phyloP scores from a whole-genome alignment of 2,888 invertebrate species.

The Diplazon laetatorius region DNA sequence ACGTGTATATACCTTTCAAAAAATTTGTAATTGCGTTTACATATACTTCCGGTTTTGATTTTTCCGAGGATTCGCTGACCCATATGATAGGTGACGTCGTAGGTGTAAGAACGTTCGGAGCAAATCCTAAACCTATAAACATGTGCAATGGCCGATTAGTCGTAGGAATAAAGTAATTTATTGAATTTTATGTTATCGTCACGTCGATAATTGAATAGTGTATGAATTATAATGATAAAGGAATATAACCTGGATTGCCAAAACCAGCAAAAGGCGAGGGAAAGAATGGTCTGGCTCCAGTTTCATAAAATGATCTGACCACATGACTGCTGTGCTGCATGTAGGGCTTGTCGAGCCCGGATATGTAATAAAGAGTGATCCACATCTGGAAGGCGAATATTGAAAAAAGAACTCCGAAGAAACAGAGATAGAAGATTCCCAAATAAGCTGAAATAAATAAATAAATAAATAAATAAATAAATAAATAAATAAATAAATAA shows the following conservation, averaged over 20 bases:
- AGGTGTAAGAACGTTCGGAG: conserved; percentile 70
- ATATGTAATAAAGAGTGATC: conserved; percentile 71
- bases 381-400: conserved; percentile 75
- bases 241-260: conserved; percentile 70
- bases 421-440: conserved; percentile 75
- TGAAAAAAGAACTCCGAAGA: conserved; percentile 73
- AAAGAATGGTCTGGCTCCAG: conserved; percentile 48
- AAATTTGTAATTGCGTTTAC: conserved; percentile 68
- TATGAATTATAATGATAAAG: neutral
- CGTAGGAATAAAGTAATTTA: neutral
- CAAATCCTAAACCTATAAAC: conserved; percentile 71
- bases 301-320: neutral
- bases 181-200: no score
- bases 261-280: conserved; percentile 57
- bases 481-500: no score
- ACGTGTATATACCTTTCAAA: conserved; percentile 67
- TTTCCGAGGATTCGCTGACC: conserved; percentile 64
- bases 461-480: neutral
- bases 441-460: conserved; percentile 68
- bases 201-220: no score
- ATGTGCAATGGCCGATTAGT: neutral
- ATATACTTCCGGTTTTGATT: conserved; percentile 66
- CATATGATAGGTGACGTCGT: conserved; percentile 72
- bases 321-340: conserved; percentile 60
- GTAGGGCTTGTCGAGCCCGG: conserved; percentile 70